Percentiles rank a stretch among this genome's conserved stretches.
Evolutionary conservation across 2,797 vertebrate genomes (phyloP).

Genomic region (Eptatretus atami): DNA sequence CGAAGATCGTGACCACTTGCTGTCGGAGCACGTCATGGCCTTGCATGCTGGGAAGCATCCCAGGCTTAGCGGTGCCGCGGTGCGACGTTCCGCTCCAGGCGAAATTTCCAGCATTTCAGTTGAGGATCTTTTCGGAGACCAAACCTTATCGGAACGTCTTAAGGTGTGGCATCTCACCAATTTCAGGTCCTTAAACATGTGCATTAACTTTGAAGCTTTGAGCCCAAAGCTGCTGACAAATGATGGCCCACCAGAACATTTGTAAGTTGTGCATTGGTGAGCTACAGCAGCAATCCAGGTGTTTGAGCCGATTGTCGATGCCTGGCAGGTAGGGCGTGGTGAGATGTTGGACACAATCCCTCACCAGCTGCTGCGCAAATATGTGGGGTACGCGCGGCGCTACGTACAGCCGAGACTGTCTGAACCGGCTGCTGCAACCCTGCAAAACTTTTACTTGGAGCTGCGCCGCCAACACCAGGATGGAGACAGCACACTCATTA

Average conservation of each 20-base stretch:
- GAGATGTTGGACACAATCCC: slow-evolving; percentile 1
- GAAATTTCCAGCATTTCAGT: not conserved
- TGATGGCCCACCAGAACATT: slow-evolving; percentile 60
- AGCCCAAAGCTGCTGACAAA: slow-evolving; percentile 56
- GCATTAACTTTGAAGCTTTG: slow-evolving; percentile 25
- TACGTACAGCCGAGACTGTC: slow-evolving; percentile 49
- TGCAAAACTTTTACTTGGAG: slow-evolving; percentile 69
- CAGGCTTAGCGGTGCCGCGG: not conserved
- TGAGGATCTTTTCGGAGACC: not conserved
- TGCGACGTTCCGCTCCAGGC: not conserved
- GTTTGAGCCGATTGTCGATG: slow-evolving; percentile 18
- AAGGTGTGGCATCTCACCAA: not conserved
- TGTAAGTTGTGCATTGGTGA: slow-evolving; percentile 43
- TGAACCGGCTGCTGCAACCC: slow-evolving; percentile 38
- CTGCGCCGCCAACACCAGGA: slow-evolving; percentile 51
- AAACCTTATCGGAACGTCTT: not conserved
- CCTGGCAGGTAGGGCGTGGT: not conserved
- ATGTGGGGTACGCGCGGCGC: slow-evolving; percentile 62
- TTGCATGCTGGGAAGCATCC: slow-evolving; percentile 11
- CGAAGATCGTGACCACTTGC: slow-evolving; percentile 52
- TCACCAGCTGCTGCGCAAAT: slow-evolving; percentile 30
- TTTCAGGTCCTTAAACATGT: too few relatives aligned
- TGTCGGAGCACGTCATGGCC: slow-evolving; percentile 80
- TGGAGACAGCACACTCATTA: slow-evolving; percentile 50
- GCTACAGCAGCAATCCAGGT: slow-evolving; percentile 45